Evolutionary conservation across 2,888 invertebrate species (phyloP), one percentile per base, ranked within the genome.

Genomic region (Caenorhabditis macrosperma): DNA sequence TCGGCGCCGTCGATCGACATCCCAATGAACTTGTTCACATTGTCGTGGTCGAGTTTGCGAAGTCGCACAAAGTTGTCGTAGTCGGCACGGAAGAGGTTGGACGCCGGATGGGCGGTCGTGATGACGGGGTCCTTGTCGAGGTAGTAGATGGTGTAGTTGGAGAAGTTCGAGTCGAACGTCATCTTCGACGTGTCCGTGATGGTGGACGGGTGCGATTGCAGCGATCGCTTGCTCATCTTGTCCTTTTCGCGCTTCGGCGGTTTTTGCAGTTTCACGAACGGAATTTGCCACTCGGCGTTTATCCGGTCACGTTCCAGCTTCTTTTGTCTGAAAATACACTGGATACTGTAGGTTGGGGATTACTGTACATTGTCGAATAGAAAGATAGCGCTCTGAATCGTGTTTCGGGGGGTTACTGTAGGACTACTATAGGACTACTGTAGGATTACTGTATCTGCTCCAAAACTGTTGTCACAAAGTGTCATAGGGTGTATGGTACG

Each of bases 1-100:
- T 82, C 81, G 0, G 85, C 82, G 1, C 81, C 85, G 55, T 89
- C 89, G 24, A 88, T 81, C 20, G 86, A 88, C 33, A 89, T 20
- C 1, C 89, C 89, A 26, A 88, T 69, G 54, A 89, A 90, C 33
- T 84, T 84, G 79, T 90, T 89, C n/a, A 87, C 38, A 71, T 89
- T 89, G 35, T 87, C 87, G 75, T 89, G 85, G 20, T 89, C 88
- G 61, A 89, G 61, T 52, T 87, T 83, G 9, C 88, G 69, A 60
- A 89, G 46, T 55, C 69, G 63, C 44, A 82, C 80, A 59, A 84
- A 82, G 48, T 55, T 66, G 24, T 84, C 84, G 54, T 80, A 81
- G 26, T 84, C 84, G 17, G 60, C n/a, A 6, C 61, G 60, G n/a
- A 64, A 24, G 2, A 84, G 55, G 15, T 64, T 68, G 6, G 80